Evolutionary conservation across 2,888 invertebrate species (phyloP).

Genomic region (Acleris emargana): DNA sequence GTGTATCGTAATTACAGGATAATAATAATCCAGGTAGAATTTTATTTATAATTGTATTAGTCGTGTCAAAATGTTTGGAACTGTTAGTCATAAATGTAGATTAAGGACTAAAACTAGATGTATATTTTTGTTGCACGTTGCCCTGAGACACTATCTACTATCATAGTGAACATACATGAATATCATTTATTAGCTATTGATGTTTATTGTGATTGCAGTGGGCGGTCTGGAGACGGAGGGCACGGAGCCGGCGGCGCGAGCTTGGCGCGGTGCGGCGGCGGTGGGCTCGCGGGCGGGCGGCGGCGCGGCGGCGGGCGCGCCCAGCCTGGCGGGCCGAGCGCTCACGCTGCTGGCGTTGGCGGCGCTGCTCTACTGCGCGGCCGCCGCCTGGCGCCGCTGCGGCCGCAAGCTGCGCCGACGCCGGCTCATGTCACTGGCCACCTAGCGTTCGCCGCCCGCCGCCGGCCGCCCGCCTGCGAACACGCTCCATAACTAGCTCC

Average conservation of each 20-base stretch:
- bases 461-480: not conserved
- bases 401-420: conserved; percentile 66
- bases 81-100: too few species aligned
- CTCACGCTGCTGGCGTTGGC: conserved; percentile 54
- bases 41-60: too few species aligned
- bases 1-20: too few species aligned
- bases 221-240: conserved; percentile 77
- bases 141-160: too few species aligned
- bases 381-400: conserved; percentile 63
- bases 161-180: too few species aligned
- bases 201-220: conserved; percentile 29
- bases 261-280: conserved; percentile 81
- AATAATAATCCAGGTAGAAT: too few species aligned
- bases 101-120: too few species aligned
- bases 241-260: conserved; percentile 78
- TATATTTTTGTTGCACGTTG: too few species aligned
- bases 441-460: conserved; percentile 53
- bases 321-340: conserved; percentile 51
- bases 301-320: conserved; percentile 49
- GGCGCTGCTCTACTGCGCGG: conserved; percentile 55
- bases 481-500: not conserved
- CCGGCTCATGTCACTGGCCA: conserved; percentile 66
- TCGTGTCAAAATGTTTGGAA: too few species aligned
- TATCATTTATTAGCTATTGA: too few species aligned
- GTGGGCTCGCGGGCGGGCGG: conserved; percentile 47